A percentile compares a stretch with the other conserved stretches of the same genome.
Evolutionary conservation across 2,888 invertebrate species (phyloP).

Genomic region (Dryobotodes eremita): DNA sequence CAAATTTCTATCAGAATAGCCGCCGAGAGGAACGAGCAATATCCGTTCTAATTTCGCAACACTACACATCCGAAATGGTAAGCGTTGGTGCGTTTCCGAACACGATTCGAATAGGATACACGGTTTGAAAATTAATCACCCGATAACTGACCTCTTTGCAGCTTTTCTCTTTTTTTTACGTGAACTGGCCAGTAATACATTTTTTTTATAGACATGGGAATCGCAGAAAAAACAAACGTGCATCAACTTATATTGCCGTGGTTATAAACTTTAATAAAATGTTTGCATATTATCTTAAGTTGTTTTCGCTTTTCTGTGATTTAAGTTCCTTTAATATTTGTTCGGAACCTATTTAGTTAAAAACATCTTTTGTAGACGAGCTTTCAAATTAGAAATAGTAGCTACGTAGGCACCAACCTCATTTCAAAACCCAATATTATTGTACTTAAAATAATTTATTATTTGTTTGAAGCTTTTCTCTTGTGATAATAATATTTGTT

Average conservation of each 20-base stretch:
- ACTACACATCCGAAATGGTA: slow-evolving; percentile 78
- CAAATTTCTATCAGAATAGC: slow-evolving; percentile 89
- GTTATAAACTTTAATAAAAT: slow-evolving; percentile 16
- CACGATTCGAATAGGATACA: slow-evolving; percentile 70
- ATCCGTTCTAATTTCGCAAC: slow-evolving; percentile 91
- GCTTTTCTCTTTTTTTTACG: slow-evolving; percentile 23
- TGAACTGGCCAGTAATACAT: background rate
- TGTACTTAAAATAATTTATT: background rate
- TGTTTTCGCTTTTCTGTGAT: background rate
- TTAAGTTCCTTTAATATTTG: background rate
- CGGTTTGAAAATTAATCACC: slow-evolving; percentile 66
- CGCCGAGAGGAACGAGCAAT: slow-evolving; percentile 88
- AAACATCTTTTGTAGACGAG: background rate
- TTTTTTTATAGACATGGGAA: slow-evolving; percentile 27
- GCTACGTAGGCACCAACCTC: background rate
- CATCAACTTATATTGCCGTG: slow-evolving; percentile 4
- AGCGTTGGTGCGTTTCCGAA: slow-evolving; percentile 86
- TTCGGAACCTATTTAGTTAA: background rate
- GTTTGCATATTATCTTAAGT: background rate
- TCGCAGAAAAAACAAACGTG: slow-evolving; percentile 15
- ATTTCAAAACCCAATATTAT: slow-evolving; percentile 16
- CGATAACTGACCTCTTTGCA: slow-evolving; percentile 42
- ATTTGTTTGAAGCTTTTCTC: background rate
- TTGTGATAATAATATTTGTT: background rate
- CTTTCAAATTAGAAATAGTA: slow-evolving; percentile 17